Evolutionary conservation across 2,797 vertebrate genomes (phyloP), one percentile per base, ranked within the genome.

Genomic region (Anguilla anguilla): DNA sequence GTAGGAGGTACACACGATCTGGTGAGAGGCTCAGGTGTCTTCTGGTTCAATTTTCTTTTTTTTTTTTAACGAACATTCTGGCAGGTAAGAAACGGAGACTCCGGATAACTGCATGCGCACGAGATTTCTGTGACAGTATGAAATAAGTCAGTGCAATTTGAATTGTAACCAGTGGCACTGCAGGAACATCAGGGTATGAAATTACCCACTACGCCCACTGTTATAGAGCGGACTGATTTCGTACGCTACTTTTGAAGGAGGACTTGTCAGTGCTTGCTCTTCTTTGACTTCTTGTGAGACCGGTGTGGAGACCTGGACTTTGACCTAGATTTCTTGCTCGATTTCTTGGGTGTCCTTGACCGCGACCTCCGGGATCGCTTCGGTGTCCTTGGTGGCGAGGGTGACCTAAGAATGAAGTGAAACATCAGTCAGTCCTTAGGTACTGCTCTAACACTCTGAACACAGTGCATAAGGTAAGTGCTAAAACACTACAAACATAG

Each of bases 201-300:
- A 49, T n/a, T 49, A 82, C 19, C 79, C 79, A 51, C 51, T 82
- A n/a, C 0, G 43, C 43, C 43, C 43, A 31, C 43, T 9, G n/a
- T 2, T 35, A 51, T n/a, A 6, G 35, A 82, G 46, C 11, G 11
- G 43, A 82, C 19, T 49, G 46, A n/a, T 25, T 49, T 82, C 22
- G 51, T n/a, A 49, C 79, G 25, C 25, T 19, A 15, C 46, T 49
- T 22, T 79, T 25, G 5, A 82, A 51, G 46, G 43, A 4, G 79
- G 22, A 92, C 88, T 87, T 91, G 97, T 99, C 97, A 99, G 97
- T 99, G 99, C 97, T 99, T 99, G 95, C 97, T 99, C 95, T 99
- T 99, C 97, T 99, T 99, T 90, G 99, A 99, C 91, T 99, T 99
- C 96, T 99, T 99, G 96, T 99, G 99, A 93, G 98, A 99, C 93